phyloP scores from a whole-genome alignment of 1,140 invertebrate genomes.

The Anoplolepis gracilipes region DNA sequence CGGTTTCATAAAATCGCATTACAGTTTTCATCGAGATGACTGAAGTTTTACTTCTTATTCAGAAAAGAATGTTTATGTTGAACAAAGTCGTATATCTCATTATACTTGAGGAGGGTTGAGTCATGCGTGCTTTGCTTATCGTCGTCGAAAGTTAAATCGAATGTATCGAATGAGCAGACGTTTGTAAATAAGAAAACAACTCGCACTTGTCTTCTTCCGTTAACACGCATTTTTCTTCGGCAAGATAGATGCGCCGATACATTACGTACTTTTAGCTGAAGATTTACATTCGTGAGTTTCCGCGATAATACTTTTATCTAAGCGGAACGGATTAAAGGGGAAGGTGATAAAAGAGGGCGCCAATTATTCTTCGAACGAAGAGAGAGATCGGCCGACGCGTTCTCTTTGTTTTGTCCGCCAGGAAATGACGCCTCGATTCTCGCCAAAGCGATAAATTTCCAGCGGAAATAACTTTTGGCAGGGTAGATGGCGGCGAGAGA shows the following conservation, averaged over 20 bases:
- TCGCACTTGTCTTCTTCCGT: conserved; percentile 45
- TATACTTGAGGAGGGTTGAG: neutral
- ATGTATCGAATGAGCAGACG: conserved; percentile 27
- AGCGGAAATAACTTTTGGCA: conserved; percentile 76
- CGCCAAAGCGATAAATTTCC: conserved; percentile 74
- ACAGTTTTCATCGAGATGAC: neutral
- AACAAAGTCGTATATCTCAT: conserved; percentile 15
- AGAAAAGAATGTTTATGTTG: neutral
- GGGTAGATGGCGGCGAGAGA: conserved; percentile 49
- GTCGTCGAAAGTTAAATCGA: conserved; percentile 52
- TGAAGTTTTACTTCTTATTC: neutral
- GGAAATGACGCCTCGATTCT: conserved; percentile 77
- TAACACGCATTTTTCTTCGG: conserved; percentile 22
- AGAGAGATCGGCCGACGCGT: conserved; percentile 39
- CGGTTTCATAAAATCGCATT: too few relatives aligned
- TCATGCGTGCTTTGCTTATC: conserved; percentile 27
- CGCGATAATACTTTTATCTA: conserved; percentile 52
- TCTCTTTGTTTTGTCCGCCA: conserved; percentile 72
- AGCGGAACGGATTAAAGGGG: conserved; percentile 21
- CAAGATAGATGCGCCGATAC: conserved; percentile 51
- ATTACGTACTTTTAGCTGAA: conserved; percentile 51
- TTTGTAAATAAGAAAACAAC: conserved; percentile 54
- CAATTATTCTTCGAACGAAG: conserved; percentile 70
- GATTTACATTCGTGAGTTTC: conserved; percentile 59
- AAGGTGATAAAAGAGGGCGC: conserved; percentile 64